Evolutionary conservation across 2,888 invertebrate genomes (phyloP).

Genomic region (Cheilosia grossa): DNA sequence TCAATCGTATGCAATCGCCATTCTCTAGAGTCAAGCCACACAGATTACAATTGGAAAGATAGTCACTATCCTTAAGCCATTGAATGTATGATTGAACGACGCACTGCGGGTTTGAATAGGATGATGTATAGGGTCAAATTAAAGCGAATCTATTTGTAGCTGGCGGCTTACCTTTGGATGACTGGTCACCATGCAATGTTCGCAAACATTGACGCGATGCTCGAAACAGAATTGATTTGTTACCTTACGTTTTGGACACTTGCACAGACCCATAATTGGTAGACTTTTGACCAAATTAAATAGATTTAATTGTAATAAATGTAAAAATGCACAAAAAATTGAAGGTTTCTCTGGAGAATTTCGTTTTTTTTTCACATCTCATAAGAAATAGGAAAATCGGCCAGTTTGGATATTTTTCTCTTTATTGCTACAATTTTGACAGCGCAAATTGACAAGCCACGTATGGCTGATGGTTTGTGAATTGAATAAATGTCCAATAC

Average conservation of each 20-base stretch:
- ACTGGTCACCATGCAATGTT: conserved; percentile 98
- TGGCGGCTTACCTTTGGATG: conserved; percentile 92
- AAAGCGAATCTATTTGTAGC: conserved; percentile 14
- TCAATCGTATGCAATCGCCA: conserved; percentile 93
- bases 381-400: conserved; percentile 35
- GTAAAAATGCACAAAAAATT: conserved; percentile 45
- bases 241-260: conserved; percentile 98
- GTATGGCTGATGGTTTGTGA: conserved; percentile 52
- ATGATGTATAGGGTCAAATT: neutral
- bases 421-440: conserved; percentile 38
- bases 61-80: conserved; percentile 99
- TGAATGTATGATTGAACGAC: conserved; percentile 98
- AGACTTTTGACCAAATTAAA: conserved; percentile 27
- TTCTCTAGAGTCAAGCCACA: conserved; percentile 92
- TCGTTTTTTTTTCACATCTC: conserved; percentile 58
- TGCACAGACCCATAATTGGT: conserved; percentile 95
- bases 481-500: conserved; percentile 7
- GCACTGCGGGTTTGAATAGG: conserved; percentile 87
- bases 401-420: conserved; percentile 29
- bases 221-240: conserved; percentile 99
- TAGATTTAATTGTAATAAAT: conserved; percentile 14
- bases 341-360: conserved; percentile 1
- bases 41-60: conserved; percentile 95
- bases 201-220: conserved; percentile 99
- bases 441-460: conserved; percentile 65